phyloP scores from a whole-genome alignment of 2,888 invertebrate species.

The Leptogaster cylindrica region DNA sequence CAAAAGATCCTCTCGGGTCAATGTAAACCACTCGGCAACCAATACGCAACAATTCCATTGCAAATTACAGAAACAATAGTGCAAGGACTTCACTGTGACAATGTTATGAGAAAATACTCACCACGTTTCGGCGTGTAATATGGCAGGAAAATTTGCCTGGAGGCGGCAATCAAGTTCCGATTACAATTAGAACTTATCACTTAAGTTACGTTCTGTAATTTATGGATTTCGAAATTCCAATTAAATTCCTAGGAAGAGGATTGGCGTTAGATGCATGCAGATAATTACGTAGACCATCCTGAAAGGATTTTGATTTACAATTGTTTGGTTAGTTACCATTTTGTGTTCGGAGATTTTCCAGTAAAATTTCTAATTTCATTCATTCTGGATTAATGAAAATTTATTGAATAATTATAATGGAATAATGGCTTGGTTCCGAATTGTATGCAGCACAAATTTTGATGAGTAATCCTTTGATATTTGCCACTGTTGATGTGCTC shows the following conservation, averaged over 20 bases:
- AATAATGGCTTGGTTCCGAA: too few species aligned
- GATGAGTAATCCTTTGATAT: too few species aligned
- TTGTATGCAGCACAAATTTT: too few species aligned
- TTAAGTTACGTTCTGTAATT: constrained; percentile 13
- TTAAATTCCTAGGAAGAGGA: constrained; percentile 2
- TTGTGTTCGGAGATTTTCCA: too few species aligned
- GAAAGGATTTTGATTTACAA: too few species aligned
- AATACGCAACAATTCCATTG: constrained; percentile 10
- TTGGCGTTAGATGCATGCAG: too few species aligned
- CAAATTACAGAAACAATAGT: constrained; percentile 23
- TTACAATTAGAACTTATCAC: constrained; percentile 32
- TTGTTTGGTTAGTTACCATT: too few species aligned
- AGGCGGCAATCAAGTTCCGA: constrained; percentile 27
- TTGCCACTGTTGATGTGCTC: too few species aligned
- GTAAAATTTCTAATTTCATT: too few species aligned
- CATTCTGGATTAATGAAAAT: too few species aligned
- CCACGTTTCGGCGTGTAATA: constrained; percentile 10
- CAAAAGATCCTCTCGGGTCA: constrained; percentile 21
- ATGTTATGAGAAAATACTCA: constrained; percentile 26
- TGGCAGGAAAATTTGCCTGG: not conserved
- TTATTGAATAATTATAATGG: too few species aligned
- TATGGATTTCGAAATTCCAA: constrained; percentile 28
- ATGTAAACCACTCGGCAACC: constrained; percentile 4
- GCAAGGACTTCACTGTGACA: not conserved
- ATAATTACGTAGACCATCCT: too few species aligned